Base-by-base conservation (phyloP, 2,888 invertebrate genomes). In the Caradrina clavipalpis region DNA sequence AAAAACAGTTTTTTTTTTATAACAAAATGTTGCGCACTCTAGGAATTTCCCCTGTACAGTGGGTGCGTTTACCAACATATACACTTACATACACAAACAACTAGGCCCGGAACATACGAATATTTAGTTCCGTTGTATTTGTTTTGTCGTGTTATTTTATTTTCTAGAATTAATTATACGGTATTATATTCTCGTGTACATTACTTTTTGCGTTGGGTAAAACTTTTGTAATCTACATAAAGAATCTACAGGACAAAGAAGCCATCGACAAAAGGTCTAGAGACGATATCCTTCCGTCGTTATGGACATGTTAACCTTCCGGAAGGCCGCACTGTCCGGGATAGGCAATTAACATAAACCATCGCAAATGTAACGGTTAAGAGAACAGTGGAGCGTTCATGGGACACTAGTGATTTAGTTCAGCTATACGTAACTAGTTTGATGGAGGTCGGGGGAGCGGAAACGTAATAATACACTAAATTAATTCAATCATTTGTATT, bases 271-370 rank as follows among this genome's bases (percentile, higher is more conserved):
- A 60, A 35, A 57, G 56, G 7, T 39, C 49, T 26, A 3, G 19
- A 22, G 47, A 47, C 50, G 35, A 57, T 60, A 59, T 63, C 42
- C 17, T 54, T n/a, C 45, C 31, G 31, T 54, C 45, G 49, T 64
- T 49, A 68, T 59, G 19, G 26, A 13, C 54, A 69, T 71, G 54
- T 61, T 60, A 26, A 64, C 50, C 55, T 26, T 62, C 31, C 50
- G 59, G 61, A 54, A 66, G 45, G 39, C 39, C 54, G 21, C 45
- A 49, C 47, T 65, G 31, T 19, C 61, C 54, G 59, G 39, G 50
- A 67, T 55, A 63, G 54, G 49, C 58, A 69, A 83, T 83, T 82
- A 78, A 73, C 78, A 82, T 83, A 79, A 74, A 82, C 74, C 42
- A 62, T 67, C 67, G 54, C 39, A 63, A 77, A 81, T 72, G 80